Percentiles rank a stretch among this genome's conserved stretches.
These are phyloP conservation scores for Camponotus pennsylvanicus DNA, from an alignment of 1,140 invertebrate genomes.

Conservation along the genomic window DNA sequence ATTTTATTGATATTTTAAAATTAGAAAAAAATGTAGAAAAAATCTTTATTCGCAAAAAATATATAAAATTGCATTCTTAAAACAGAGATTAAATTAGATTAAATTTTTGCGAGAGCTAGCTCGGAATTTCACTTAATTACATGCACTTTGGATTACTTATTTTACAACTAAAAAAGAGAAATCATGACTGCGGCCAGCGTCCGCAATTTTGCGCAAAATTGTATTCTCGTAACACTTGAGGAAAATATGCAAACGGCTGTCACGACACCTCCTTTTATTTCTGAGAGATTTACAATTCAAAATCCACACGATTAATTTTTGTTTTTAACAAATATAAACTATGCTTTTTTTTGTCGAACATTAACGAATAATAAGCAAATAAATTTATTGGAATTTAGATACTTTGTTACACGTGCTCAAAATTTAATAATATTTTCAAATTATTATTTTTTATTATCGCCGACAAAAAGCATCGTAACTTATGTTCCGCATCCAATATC, in stretches of 20 bases:
- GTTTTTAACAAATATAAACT: not conserved
- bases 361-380: not conserved
- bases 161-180: slow-evolving; percentile 6
- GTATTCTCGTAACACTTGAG: slow-evolving; percentile 16
- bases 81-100: slow-evolving; percentile 8
- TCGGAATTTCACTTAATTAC: slow-evolving; percentile 31
- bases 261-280: slow-evolving; percentile 33
- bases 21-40: not conserved
- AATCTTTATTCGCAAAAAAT: not conserved
- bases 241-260: slow-evolving; percentile 51
- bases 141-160: not conserved
- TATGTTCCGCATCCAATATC: slow-evolving; percentile 37
- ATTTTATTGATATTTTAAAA: too few species aligned
- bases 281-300: slow-evolving; percentile 37
- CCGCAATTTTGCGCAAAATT: slow-evolving; percentile 19
- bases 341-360: not conserved
- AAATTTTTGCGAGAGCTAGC: not conserved
- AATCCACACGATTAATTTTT: slow-evolving; percentile 32
- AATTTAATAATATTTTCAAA: slow-evolving; percentile 1
- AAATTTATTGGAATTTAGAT: not conserved
- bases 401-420: not conserved
- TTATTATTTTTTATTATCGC: slow-evolving; percentile 1
- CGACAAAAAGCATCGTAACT: slow-evolving; percentile 17
- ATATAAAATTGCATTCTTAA: slow-evolving; percentile 2
- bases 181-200: slow-evolving; percentile 4